These are phyloP conservation scores for Eubucco bourcierii DNA, from an alignment of 2,113 vertebrate species.

Conservation along the genomic window DNA sequence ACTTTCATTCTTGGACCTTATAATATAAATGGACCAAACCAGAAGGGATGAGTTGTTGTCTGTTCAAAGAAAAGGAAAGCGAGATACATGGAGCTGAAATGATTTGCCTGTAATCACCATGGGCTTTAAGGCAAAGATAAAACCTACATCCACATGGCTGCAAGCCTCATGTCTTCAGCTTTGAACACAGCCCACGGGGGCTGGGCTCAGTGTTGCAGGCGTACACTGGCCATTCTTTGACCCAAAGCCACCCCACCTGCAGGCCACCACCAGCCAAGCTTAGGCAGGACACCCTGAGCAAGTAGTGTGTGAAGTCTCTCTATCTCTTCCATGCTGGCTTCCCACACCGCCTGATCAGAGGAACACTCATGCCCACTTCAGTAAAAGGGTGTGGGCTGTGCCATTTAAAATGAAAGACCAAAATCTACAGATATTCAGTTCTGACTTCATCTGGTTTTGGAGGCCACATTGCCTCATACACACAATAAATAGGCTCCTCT, in stretches of 20 bases:
- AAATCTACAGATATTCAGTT: neutral
- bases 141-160: neutral
- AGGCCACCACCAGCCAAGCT: neutral
- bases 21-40: neutral
- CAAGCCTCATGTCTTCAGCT: neutral
- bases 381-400: neutral
- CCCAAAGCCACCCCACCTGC: neutral
- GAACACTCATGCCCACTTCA: fast-evolving
- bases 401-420: neutral
- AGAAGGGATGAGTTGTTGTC: neutral
- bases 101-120: fast-evolving
- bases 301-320: neutral
- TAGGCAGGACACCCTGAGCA: neutral
- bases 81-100: fast-evolving
- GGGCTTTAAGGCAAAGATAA: neutral
- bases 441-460: neutral
- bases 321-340: neutral
- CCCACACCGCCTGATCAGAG: fast-evolving
- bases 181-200: fast-evolving
- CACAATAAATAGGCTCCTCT: conserved; percentile 1
- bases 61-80: neutral
- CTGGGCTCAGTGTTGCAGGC: fast-evolving
- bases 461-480: neutral
- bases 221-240: neutral
- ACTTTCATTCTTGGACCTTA: neutral